Conservation (phyloP, 2,888 invertebrate species). For the Drosophila paracracens region DNA sequence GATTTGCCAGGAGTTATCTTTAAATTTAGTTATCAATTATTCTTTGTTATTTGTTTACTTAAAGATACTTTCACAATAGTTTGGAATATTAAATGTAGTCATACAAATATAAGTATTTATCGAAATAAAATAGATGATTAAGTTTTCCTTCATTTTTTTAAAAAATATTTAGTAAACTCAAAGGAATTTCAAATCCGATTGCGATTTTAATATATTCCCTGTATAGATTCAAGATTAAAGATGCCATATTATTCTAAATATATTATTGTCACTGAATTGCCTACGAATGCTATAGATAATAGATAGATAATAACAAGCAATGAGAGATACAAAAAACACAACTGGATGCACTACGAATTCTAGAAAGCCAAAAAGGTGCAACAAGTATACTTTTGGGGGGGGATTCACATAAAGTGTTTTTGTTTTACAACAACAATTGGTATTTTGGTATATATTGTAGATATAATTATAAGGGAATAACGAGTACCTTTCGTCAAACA, state of each 20-base stretch:
- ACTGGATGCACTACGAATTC: constrained; percentile 16
- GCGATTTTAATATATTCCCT: not conserved
- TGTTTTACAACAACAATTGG: constrained; percentile 13
- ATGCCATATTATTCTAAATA: not conserved
- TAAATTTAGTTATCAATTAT: not conserved
- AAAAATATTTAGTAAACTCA: not conserved
- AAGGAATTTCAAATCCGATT: not conserved
- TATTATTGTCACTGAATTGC: constrained; percentile 7
- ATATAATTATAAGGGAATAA: constrained; percentile 33
- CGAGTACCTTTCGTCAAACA: constrained; percentile 54
- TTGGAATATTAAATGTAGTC: not conserved
- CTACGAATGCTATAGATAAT: not conserved
- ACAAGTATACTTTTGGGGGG: not conserved
- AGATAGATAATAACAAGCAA: not conserved
- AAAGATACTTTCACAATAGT: not conserved
- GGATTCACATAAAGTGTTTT: not conserved
- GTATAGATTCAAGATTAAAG: not conserved
- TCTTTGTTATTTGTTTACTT: not conserved
- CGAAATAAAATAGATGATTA: not conserved
- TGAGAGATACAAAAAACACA: not conserved
- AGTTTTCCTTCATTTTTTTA: not conserved
- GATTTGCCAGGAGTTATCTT: not conserved
- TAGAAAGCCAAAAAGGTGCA: constrained; percentile 11
- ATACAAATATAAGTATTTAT: not conserved
- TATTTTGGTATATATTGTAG: constrained; percentile 10